Evolutionary conservation across 92 coral and sea anemone genomes (phyloP), one percentile per base, ranked within the genome.

Genomic region (Pocillopora grandis): DNA sequence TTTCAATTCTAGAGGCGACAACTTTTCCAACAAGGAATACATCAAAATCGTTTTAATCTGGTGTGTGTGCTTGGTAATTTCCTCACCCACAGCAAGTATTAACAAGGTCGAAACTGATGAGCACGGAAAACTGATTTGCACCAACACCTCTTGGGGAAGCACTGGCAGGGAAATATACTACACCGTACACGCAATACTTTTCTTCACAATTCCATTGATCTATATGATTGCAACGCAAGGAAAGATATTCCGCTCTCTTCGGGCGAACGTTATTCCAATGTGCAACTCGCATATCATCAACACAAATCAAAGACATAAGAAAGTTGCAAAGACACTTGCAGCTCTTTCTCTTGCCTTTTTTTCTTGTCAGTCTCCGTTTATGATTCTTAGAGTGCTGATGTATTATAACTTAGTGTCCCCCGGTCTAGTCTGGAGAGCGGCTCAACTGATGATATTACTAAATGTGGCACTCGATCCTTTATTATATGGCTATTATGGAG

Each of bases 401-500:
- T 81, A 87, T 27, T 87, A 80, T 73, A 17, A 87, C 69, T 33
- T 81, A 69, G 66, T 52, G 58, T 66, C 63, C 16, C 85, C 80
- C 11, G 86, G 81, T 3, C 35, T 87, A 2, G 23, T 75, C 23
- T 87, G 90, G 90, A 87, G 85, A 75, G 81, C 58, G 14, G 20
- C 71, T 87, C 90, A 87, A 37, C 81, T 87, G 11, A 16, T 87
- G 81, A 80, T 87, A 18, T 80, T 58, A 35, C 62, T 87, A 63
- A 82, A 82, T 59, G 63, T 79, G 18, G 79, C 73, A 12, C 64
- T 82, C 10, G 86, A 82, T 49, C 86, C 79, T 10, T 20, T 57
- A 12, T 8, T 80, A 5, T 80, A 80, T 64, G 75, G 75, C 13
- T 68, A 31, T 49, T 68, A 49, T 48, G 84, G 64, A 23, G 82